Evolutionary conservation across 2,113 vertebrate species (phyloP).

Genomic region (Eidolon helvum): DNA sequence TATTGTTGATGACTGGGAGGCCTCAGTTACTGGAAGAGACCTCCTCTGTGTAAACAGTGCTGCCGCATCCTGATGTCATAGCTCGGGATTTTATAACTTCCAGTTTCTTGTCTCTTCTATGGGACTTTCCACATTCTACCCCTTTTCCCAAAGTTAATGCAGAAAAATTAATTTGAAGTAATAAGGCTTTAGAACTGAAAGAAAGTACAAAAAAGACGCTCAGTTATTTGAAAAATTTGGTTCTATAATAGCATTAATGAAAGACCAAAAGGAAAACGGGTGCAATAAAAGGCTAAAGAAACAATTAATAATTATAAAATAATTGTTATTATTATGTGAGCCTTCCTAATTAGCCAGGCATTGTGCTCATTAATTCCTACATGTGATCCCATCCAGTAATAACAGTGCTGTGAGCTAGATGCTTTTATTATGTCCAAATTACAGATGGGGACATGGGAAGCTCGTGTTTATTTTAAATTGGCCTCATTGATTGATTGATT

Average conservation of each 20-base stretch:
- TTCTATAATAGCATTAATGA: too few species aligned
- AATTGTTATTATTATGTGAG: rapidly evolving
- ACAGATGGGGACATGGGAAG: neutral
- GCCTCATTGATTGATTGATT: neutral
- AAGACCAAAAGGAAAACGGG: neutral
- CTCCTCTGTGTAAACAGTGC: slow-evolving; percentile 66
- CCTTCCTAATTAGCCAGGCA: neutral
- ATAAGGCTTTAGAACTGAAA: neutral
- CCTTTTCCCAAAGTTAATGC: slow-evolving; percentile 30
- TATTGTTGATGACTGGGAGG: neutral
- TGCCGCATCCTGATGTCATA: slow-evolving; percentile 72
- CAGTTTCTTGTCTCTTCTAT: slow-evolving; percentile 58
- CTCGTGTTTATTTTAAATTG: neutral
- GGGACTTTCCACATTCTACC: slow-evolving; percentile 82
- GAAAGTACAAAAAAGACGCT: rapidly evolving
- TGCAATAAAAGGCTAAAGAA: neutral
- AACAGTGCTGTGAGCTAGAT: neutral
- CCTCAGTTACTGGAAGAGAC: slow-evolving; percentile 76
- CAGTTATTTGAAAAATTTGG: neutral
- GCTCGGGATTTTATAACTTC: slow-evolving; percentile 69
- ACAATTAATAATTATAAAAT: neutral
- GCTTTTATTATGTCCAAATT: neutral
- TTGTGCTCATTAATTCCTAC: rapidly evolving
- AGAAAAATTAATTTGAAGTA: slow-evolving; percentile 8
- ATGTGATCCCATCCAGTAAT: rapidly evolving